Percentiles rank a stretch among this genome's conserved stretches.
These are phyloP conservation scores for Formicarius rufipectus DNA, from an alignment of 2,113 vertebrate species.

Conservation along the genomic window DNA sequence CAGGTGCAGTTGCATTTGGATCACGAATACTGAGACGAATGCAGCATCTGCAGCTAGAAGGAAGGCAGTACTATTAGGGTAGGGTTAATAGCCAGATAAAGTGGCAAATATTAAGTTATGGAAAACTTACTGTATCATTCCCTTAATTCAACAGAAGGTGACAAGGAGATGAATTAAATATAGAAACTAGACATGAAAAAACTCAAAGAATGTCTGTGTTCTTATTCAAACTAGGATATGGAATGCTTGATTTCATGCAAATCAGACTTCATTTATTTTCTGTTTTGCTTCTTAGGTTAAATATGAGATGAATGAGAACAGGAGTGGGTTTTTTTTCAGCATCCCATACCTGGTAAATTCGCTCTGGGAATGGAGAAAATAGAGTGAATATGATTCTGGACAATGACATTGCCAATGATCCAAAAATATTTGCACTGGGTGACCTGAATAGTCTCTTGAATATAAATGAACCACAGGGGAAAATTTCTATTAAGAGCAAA, in stretches of 20 bases:
- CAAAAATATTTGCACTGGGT: slow-evolving; percentile 57
- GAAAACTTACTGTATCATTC: neutral
- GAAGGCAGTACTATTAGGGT: neutral
- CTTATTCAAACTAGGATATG: slow-evolving; percentile 33
- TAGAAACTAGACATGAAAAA: neutral
- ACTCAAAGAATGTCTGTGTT: neutral
- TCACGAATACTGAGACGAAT: neutral
- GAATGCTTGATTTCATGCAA: slow-evolving; percentile 60
- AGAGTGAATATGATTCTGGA: slow-evolving; percentile 37
- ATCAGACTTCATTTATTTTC: slow-evolving; percentile 34
- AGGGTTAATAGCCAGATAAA: neutral
- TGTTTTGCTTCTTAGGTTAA: slow-evolving; percentile 31
- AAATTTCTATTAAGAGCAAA: slow-evolving; percentile 57
- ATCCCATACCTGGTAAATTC: slow-evolving; percentile 5
- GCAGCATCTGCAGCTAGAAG: neutral
- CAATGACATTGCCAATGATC: slow-evolving; percentile 18
- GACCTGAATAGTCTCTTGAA: slow-evolving; percentile 42
- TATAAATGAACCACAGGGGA: slow-evolving; percentile 50
- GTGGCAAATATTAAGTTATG: neutral
- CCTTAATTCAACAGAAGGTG: slow-evolving; percentile 24
- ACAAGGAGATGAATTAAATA: slow-evolving; percentile 35
- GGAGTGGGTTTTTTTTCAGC: neutral
- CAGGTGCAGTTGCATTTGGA: neutral
- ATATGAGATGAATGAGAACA: slow-evolving; percentile 19
- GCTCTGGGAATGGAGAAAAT: slow-evolving; percentile 30